Conservation (phyloP, 1,140 invertebrate genomes). For the Leptinotarsa defecta region DNA sequence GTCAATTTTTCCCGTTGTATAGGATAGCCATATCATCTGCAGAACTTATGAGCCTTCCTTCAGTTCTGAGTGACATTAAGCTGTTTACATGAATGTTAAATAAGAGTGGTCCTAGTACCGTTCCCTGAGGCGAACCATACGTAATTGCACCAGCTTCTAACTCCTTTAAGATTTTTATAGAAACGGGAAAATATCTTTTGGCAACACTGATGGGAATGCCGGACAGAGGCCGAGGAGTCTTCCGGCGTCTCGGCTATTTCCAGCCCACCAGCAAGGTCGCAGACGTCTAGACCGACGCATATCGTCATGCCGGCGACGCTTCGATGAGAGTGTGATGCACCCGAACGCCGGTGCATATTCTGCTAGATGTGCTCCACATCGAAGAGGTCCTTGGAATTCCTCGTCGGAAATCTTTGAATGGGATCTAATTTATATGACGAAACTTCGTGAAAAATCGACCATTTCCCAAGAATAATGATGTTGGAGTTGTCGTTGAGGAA, state of each 20-base stretch:
- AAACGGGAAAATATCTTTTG: neutral
- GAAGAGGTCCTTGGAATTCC: constrained; percentile 3
- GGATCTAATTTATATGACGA: too few species aligned
- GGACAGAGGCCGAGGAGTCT: constrained; percentile 9
- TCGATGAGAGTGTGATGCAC: constrained; percentile 5
- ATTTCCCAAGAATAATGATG: too few species aligned
- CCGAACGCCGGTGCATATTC: constrained; percentile 1
- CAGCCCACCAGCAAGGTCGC: constrained; percentile 10
- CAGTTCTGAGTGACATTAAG: neutral
- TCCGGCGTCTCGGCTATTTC: neutral
- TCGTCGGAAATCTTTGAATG: neutral
- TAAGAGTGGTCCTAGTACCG: neutral
- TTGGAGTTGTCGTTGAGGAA: too few species aligned
- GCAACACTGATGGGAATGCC: constrained; percentile 5
- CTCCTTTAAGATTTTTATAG: neutral
- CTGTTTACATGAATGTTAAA: neutral
- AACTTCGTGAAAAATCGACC: too few species aligned
- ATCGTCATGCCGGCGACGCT: neutral
- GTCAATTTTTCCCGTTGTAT: too few species aligned
- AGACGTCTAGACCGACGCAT: constrained; percentile 9
- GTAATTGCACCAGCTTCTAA: neutral
- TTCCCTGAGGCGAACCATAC: neutral
- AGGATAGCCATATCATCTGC: too few species aligned
- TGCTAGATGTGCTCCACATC: constrained; percentile 1
- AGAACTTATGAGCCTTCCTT: neutral